Evolutionary conservation across 2,888 invertebrate genomes (phyloP).

Genomic region (Crocallis elinguaria): DNA sequence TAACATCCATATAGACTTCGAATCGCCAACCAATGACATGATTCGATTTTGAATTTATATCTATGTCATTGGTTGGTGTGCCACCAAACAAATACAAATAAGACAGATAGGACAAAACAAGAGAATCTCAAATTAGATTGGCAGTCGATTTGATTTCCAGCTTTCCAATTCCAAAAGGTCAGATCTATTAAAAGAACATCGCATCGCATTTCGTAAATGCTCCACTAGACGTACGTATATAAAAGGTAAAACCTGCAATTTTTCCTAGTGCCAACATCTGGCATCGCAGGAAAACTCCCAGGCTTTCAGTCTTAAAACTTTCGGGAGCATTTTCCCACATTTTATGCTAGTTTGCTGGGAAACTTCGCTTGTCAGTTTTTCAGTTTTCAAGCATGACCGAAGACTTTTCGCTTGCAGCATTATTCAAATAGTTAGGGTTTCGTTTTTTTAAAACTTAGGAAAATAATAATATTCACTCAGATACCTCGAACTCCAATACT

Average conservation of each 20-base stretch:
- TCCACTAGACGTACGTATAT: constrained; percentile 1
- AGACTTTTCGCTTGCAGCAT: constrained; percentile 7
- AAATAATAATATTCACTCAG: too few species aligned
- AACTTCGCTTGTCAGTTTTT: constrained; percentile 21
- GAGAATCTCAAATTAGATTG: too few species aligned
- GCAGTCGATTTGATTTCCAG: too few species aligned
- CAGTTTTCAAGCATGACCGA: constrained; percentile 18
- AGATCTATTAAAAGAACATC: not conserved
- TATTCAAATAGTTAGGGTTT: not conserved
- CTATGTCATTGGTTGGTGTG: too few species aligned
- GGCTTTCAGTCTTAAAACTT: constrained; percentile 27
- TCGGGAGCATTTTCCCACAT: constrained; percentile 16
- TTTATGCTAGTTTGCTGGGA: constrained; percentile 19
- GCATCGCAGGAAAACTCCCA: constrained; percentile 22
- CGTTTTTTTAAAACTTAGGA: not conserved
- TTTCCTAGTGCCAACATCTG: constrained; percentile 32
- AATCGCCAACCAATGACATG: too few species aligned
- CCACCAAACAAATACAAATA: too few species aligned
- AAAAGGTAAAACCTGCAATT: constrained; percentile 30
- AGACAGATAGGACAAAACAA: too few species aligned
- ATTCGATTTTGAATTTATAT: too few species aligned
- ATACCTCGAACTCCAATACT: too few species aligned
- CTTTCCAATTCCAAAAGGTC: too few species aligned
- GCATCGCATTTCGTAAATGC: not conserved
- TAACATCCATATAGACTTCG: too few species aligned